phyloP scores from a whole-genome alignment of 2,797 vertebrate genomes.

The Pipistrellus pipistrellus region DNA sequence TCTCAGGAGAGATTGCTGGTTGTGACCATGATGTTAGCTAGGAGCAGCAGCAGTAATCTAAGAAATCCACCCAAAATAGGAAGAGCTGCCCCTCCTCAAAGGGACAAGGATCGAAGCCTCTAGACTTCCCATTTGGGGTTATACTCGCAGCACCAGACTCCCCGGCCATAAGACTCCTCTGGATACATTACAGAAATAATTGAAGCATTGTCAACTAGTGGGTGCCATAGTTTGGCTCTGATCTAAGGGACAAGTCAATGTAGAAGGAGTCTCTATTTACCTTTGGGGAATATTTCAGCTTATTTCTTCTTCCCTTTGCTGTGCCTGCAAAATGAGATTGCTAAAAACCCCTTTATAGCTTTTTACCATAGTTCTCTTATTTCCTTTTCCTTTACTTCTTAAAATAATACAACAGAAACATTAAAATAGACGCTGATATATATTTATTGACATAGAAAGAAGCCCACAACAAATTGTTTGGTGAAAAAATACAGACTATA shows the following conservation, averaged over 20 bases:
- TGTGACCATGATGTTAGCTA: background rate
- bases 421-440: conserved; percentile 65
- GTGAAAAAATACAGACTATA: conserved; percentile 82
- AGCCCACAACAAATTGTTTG: conserved; percentile 66
- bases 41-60: background rate
- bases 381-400: conserved; percentile 28
- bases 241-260: background rate
- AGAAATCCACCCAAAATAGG: background rate
- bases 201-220: background rate
- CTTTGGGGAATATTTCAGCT: background rate
- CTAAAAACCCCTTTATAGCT: conserved; percentile 43
- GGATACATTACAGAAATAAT: conserved; percentile 10
- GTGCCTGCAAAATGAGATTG: conserved; percentile 26
- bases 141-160: background rate
- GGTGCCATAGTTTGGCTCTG: background rate
- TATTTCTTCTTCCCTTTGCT: conserved; percentile 38
- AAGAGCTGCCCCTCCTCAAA: background rate
- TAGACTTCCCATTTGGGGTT: background rate
- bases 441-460: conserved; percentile 78
- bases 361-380: conserved; percentile 8
- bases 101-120: background rate
- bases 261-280: conserved; percentile 8
- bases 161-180: background rate
- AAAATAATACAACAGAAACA: conserved; percentile 59
- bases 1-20: background rate